Conservation (phyloP, 1,140 invertebrate genomes). For the Drosophila pallidifrons region DNA sequence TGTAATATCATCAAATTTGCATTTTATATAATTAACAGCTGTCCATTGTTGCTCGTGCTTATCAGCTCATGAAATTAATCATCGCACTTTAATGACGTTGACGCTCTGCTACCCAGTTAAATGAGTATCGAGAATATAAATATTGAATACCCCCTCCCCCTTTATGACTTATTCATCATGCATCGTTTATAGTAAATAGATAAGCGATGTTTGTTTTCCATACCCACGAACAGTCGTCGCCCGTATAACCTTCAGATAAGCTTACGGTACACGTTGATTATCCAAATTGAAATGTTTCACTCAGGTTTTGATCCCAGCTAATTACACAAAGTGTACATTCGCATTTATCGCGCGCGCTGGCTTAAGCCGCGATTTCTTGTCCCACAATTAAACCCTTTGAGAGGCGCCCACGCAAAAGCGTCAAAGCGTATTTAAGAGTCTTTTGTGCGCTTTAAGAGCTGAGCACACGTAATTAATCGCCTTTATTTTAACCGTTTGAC, state of each 20-base stretch:
- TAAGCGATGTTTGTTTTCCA: slow-evolving; percentile 15
- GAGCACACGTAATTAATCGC: slow-evolving; percentile 70
- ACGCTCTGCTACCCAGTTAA: neutral
- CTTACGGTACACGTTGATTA: slow-evolving; percentile 2
- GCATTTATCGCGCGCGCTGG: slow-evolving; percentile 2
- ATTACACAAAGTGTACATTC: slow-evolving; percentile 18
- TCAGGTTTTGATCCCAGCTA: slow-evolving; percentile 24
- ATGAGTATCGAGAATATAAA: slow-evolving; percentile 24
- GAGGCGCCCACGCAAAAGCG: slow-evolving; percentile 46
- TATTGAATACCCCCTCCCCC: slow-evolving; percentile 11
- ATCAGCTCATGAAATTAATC: slow-evolving; percentile 35
- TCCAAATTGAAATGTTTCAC: slow-evolving; percentile 25
- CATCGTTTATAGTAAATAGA: slow-evolving; percentile 7
- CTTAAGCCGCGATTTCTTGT: slow-evolving; percentile 51
- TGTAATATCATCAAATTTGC: slow-evolving; percentile 42
- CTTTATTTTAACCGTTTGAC: slow-evolving; percentile 57
- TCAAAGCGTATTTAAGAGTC: slow-evolving; percentile 71
- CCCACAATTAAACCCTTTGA: slow-evolving; percentile 59
- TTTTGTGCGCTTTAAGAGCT: slow-evolving; percentile 53
- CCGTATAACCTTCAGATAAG: slow-evolving; percentile 12
- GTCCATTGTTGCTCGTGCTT: slow-evolving; percentile 43
- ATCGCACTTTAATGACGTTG: slow-evolving; percentile 27
- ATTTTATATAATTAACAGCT: slow-evolving; percentile 74
- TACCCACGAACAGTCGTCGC: neutral
- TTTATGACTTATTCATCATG: no score